These are phyloP conservation scores for Lepus oiostolus DNA, from an alignment of 2,797 vertebrate genomes.

Conservation along the genomic window DNA sequence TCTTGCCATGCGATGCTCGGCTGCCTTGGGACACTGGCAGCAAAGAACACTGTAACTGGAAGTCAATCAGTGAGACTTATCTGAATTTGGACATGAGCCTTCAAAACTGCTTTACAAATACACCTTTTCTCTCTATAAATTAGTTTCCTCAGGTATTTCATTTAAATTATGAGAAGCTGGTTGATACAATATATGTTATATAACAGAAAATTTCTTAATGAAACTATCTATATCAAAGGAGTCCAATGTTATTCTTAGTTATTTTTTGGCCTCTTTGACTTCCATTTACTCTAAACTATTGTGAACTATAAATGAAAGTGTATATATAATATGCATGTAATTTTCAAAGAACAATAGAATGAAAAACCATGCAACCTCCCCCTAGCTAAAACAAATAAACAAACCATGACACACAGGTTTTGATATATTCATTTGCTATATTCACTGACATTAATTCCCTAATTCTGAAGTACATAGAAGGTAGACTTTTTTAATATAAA, in stretches of 20 bases:
- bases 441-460: background rate
- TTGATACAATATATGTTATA: background rate
- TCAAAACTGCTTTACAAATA: too few relatives aligned
- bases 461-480: background rate
- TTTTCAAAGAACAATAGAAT: background rate
- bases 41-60: too few relatives aligned
- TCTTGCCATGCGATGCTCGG: too few relatives aligned
- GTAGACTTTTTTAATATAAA: background rate
- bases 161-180: too few relatives aligned
- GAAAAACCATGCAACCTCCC: background rate
- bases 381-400: background rate
- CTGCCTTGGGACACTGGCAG: too few relatives aligned
- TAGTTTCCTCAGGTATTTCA: too few relatives aligned
- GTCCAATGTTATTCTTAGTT: background rate
- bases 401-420: background rate
- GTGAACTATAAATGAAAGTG: background rate
- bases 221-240: background rate
- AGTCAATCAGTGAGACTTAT: too few relatives aligned
- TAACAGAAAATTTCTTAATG: background rate
- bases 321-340: background rate
- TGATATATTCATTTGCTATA: background rate
- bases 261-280: background rate
- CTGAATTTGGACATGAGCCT: too few relatives aligned
- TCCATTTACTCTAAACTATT: background rate
- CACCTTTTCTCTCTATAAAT: too few relatives aligned